A percentile compares a stretch with the other conserved stretches of the same genome.
Evolutionary conservation across 2,888 invertebrate genomes (phyloP).

Genomic region (Volucella bombylans): DNA sequence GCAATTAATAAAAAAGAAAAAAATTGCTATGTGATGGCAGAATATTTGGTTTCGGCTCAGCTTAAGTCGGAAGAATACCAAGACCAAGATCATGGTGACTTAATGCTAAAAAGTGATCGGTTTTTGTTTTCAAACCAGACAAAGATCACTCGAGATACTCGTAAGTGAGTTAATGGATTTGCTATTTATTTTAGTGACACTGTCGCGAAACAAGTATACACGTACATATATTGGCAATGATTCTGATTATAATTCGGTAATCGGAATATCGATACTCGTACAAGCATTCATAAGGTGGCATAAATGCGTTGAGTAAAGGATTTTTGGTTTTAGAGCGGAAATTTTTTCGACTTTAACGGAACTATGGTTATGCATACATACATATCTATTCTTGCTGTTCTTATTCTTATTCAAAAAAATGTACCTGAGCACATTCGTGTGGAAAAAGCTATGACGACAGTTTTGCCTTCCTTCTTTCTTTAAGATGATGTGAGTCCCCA

Average conservation of each 20-base stretch:
- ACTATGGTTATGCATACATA: conserved; percentile 1
- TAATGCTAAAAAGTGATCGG: conserved; percentile 32
- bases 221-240: conserved; percentile 1
- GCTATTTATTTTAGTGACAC: conserved; percentile 15
- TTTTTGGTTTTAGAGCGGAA: conserved; percentile 52
- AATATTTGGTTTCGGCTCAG: conserved; percentile 37
- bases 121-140: conserved; percentile 41
- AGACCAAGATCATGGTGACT: conserved; percentile 26
- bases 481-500: conserved; percentile 45
- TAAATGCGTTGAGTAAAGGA: neutral
- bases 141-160: conserved; percentile 20
- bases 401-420: conserved; percentile 32
- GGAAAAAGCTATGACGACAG: neutral
- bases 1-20: conserved; percentile 15
- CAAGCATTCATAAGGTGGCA: conserved; percentile 27
- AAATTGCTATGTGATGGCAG: neutral
- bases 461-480: conserved; percentile 31
- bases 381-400: conserved; percentile 4
- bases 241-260: conserved; percentile 11
- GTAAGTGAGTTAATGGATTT: conserved; percentile 11
- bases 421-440: neutral
- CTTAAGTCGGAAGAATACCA: conserved; percentile 24
- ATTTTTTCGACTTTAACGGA: conserved; percentile 44
- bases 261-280: conserved; percentile 34
- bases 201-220: conserved; percentile 7